Percentiles rank a stretch among this genome's conserved stretches.
Evolutionary conservation across 1,140 invertebrate species (phyloP).

Genomic region (Temnothorax nylanderi): DNA sequence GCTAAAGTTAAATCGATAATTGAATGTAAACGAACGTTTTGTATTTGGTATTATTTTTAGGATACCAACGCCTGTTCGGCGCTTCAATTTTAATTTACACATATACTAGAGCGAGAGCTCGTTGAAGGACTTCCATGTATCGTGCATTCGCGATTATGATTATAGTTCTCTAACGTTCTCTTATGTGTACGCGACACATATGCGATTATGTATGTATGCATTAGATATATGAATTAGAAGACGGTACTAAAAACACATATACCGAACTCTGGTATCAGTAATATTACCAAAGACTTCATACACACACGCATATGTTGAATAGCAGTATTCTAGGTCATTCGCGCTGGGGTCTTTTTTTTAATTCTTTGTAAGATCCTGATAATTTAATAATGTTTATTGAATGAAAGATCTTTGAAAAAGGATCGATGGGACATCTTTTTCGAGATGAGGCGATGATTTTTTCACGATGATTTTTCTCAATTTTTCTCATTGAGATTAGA

Average conservation of each 20-base stretch:
- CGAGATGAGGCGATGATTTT: neutral
- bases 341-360: slow-evolving; percentile 66
- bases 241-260: slow-evolving; percentile 42
- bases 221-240: slow-evolving; percentile 36
- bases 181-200: neutral
- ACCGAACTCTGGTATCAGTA: slow-evolving; percentile 62
- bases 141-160: neutral
- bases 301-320: slow-evolving; percentile 72
- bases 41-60: slow-evolving; percentile 27
- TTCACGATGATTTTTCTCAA: neutral
- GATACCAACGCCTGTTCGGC: neutral
- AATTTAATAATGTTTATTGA: slow-evolving; percentile 19
- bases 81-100: slow-evolving; percentile 14
- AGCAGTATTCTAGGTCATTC: slow-evolving; percentile 78
- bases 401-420: neutral
- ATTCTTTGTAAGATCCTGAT: neutral
- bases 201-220: neutral
- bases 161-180: neutral
- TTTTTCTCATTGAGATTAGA: neutral
- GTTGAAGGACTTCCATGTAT: neutral
- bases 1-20: too few relatives aligned
- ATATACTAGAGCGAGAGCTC: neutral
- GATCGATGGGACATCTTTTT: neutral
- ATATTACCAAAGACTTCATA: slow-evolving; percentile 82
- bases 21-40: neutral